These are phyloP conservation scores for Lamellibrachia luymesi DNA, from an alignment of 1,140 invertebrate species.

Conservation along the genomic window DNA sequence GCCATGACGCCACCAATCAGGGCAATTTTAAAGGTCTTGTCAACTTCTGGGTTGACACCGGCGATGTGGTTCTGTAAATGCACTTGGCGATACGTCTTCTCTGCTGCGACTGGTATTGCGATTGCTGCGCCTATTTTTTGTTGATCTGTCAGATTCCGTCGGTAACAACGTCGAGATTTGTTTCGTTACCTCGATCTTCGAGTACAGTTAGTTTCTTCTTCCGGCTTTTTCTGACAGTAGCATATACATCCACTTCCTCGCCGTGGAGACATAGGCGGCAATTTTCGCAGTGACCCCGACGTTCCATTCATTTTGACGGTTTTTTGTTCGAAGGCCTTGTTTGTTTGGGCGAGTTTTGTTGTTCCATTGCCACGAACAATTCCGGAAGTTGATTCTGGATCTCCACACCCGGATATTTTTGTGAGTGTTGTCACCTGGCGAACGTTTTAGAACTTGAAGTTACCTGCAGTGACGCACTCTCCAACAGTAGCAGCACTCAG, in stretches of 20 bases:
- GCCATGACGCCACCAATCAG: too few relatives aligned
- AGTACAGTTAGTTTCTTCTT: neutral
- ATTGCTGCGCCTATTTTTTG: neutral
- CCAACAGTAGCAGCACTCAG: too few relatives aligned
- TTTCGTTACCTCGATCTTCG: neutral
- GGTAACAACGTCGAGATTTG: neutral
- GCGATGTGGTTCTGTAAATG: too few relatives aligned
- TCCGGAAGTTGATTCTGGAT: neutral
- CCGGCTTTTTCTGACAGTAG: neutral
- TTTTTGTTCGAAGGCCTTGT: too few relatives aligned
- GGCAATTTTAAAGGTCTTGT: too few relatives aligned
- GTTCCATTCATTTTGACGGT: neutral
- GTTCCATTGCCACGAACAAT: neutral
- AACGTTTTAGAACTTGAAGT: neutral
- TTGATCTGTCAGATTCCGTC: neutral
- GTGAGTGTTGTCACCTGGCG: neutral
- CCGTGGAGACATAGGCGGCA: neutral
- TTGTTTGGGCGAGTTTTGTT: neutral
- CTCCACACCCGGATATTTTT: neutral
- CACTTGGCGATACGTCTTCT: neutral
- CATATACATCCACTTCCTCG: neutral
- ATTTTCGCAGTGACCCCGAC: neutral
- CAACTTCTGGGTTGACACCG: too few relatives aligned
- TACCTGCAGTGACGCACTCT: too few relatives aligned
- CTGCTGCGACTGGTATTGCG: neutral